These are phyloP conservation scores for Lytechinus variegatus DNA, from an alignment of 35 echinoderm and acorn worm genomes.

Conservation along the genomic window DNA sequence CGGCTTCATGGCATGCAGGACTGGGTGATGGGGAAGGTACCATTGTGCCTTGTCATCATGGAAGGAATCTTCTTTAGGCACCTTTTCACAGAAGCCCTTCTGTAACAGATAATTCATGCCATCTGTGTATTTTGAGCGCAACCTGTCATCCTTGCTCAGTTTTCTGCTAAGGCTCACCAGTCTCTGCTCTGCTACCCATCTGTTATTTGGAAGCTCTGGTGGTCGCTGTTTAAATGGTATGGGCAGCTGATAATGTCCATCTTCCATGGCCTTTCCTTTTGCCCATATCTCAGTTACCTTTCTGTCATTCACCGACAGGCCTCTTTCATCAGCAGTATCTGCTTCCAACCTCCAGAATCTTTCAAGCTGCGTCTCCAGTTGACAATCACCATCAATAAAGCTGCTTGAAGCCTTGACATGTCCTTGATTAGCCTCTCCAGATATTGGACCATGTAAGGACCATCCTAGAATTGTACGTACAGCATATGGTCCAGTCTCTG, in stretches of 20 bases:
- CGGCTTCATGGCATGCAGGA: too few species aligned
- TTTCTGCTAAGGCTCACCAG: constrained; percentile 45
- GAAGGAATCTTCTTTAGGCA: neutral
- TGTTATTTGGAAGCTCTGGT: constrained; percentile 51
- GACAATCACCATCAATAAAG: neutral
- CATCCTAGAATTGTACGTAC: constrained; percentile 59
- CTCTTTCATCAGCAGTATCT: neutral
- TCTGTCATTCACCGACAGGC: constrained; percentile 43
- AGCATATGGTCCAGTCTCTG: constrained; percentile 50
- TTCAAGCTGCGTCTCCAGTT: constrained; percentile 36
- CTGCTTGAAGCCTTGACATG: neutral
- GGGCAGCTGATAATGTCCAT: constrained; percentile 70
- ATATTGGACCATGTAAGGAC: constrained; percentile 68
- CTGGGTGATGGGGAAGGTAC: too few species aligned
- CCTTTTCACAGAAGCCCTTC: constrained; percentile 57
- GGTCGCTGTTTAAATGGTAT: constrained; percentile 55
- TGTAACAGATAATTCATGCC: constrained; percentile 34
- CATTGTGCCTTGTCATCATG: too few species aligned
- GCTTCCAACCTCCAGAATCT: constrained; percentile 58
- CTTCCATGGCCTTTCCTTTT: constrained; percentile 1
- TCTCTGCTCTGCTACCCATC: constrained; percentile 57
- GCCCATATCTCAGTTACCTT: constrained; percentile 21
- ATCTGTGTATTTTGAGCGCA: constrained; percentile 38
- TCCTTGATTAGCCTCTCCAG: neutral
- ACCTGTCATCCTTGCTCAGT: constrained; percentile 40